Evolutionary conservation across 2,888 invertebrate genomes (phyloP), one percentile per base, ranked within the genome.

Genomic region (Tenthredo scrophulariae): DNA sequence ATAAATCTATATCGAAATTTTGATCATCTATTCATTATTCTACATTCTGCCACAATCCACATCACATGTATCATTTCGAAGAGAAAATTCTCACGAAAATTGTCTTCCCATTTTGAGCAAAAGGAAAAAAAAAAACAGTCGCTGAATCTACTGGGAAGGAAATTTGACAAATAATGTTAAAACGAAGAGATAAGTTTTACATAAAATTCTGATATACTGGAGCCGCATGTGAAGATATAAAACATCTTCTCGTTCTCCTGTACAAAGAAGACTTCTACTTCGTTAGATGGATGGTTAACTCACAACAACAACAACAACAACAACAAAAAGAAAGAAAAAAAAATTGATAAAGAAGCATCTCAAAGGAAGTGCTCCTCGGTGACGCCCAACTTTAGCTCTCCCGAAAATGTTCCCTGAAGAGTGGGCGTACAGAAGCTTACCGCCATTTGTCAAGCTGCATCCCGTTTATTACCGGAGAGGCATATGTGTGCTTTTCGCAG

Each of bases 381-480:
- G 40, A 80, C 80, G 80, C 58, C 58, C 80, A 62, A 26, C 37
- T 58, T 80, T 62, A 80, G 62, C 58, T n/a, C 40, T 62, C 22
- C 80, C 40, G 62, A 80, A 80, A 80, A 80, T 58, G 22, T 62
- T 15, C 77, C 33, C 50, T n/a, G 46, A 50, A 26, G 29, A 80
- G 62, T 80, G 80, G 80, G 80, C 80, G 80, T 80, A 80, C 15
- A 15, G 26, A 40, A 80, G 62, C 80, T n/a, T 26, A 62, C 15
- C 33, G 33, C 80, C 62, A 80, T 80, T 80, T 80, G 40, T 80
- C 80, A 80, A 46, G 54, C 58, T 80, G 62, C 62, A 80, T 62
- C 40, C 40, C 58, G 80, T 80, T 80, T 80, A 80, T 80, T 80
- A 80, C 37, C 72, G 7, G 13, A 62, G 40, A 62, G 22, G 62